Conservation (phyloP, 2,888 invertebrate species). For the Eupithecia subumbrata region DNA sequence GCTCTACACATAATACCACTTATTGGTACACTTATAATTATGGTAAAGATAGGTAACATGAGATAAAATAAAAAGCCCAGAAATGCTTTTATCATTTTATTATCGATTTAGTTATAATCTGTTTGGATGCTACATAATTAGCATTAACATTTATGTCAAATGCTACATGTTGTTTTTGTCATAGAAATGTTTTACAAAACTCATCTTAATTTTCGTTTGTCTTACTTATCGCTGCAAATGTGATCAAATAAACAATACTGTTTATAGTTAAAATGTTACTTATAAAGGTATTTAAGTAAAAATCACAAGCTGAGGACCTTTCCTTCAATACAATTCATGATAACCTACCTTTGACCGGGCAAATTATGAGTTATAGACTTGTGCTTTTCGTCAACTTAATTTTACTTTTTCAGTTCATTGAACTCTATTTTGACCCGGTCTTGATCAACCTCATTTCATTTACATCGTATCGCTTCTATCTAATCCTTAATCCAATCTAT, state of each 20-base stretch:
- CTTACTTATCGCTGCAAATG: conserved; percentile 55
- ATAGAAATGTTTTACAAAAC: conserved; percentile 79
- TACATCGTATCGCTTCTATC: conserved; percentile 59
- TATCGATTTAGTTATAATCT: conserved; percentile 80
- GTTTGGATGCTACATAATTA: conserved; percentile 74
- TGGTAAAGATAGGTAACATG: background rate
- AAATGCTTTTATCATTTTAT: conserved; percentile 72
- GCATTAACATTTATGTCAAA: conserved; percentile 77
- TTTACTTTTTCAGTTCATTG: conserved; percentile 10
- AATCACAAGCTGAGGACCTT: conserved; percentile 46
- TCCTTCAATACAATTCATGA: conserved; percentile 36
- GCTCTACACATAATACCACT: background rate
- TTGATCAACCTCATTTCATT: conserved; percentile 37
- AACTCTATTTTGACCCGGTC: conserved; percentile 28
- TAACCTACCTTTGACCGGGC: conserved; percentile 25
- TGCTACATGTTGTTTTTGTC: conserved; percentile 71
- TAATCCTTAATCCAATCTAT: conserved; percentile 78
- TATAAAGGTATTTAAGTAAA: conserved; percentile 42
- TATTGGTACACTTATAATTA: background rate
- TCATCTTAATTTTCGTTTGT: conserved; percentile 50
- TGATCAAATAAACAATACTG: conserved; percentile 43
- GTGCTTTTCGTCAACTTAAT: background rate
- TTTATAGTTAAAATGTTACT: conserved; percentile 41
- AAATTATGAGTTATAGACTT: conserved; percentile 28
- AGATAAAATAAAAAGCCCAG: conserved; percentile 48